Base-by-base conservation (phyloP, 30 jellyfish, hydroid and myxozoan genomes). In the Aurelia sp. region DNA sequence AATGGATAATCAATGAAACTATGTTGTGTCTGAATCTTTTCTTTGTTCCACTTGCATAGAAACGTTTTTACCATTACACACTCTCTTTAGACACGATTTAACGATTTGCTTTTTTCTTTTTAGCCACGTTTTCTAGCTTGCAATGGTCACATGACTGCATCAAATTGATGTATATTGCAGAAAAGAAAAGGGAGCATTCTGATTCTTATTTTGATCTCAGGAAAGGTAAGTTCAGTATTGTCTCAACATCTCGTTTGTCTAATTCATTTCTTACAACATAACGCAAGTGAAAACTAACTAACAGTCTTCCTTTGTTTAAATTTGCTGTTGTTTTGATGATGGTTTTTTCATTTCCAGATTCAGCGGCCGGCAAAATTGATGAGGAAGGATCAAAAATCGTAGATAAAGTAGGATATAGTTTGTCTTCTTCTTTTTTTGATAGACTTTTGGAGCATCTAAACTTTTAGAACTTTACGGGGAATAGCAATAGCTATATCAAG, bases 111-210 rank as follows among this genome's bases (percentile, higher is more conserved):
- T 33, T 66, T 21, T 9, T 47, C 53, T 76, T 44, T 47, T n/a
- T 41, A 78, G 89, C 19, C 11, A 81, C 84, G 50, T 90, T 90
- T 78, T 27, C 96, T 33, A 61, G 96, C 30, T 66, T 90, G 16
- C 65, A 75, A 10, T 90, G 97, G 97, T 90, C 97, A 52, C 79
- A 61, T 15, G 96, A 90, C 58, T 69, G 75, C 73, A 31, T 27
- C 35, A 83, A 61, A 65, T 22, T 90, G 22, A 77, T 90, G 18
- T 90, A 90, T 70, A 52, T 90, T 33, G 97, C 97, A 18, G 97
- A 90, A 75, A 84, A n/a, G 78, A 90, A 90, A 74, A 77, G 68
- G 41, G 60, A 80, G 67, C 52, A 78, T 23, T 19, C 62, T 7
- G 47, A 27, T 12, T 35, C 62, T 11, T 74, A 44, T 60, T 88